Base-by-base conservation (phyloP, 2,888 invertebrate genomes). In the Lapara coniferarum region DNA sequence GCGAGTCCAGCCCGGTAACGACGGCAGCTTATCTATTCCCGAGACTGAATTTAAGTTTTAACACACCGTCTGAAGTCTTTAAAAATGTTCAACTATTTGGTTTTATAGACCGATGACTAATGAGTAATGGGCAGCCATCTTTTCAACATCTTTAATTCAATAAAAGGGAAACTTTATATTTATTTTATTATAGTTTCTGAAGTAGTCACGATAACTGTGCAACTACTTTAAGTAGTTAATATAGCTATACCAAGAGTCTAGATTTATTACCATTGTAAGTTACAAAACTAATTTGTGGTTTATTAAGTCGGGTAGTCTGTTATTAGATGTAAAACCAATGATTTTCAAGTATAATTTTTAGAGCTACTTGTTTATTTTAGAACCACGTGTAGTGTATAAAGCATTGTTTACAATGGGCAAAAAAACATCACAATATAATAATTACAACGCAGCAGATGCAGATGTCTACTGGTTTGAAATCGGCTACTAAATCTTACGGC, bases 1-100 rank as follows among this genome's bases (percentile, higher is more conserved):
- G 72, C 78, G 83, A 85, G 82, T 89, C 82, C 83, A 83, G 83
- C 77, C 83, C 76, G 71, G 87, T 85, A 86, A 85, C 83, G 84
- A 86, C 77, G 80, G 72, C 72, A 81, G 83, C 83, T 88, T 87
- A 87, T 86, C 83, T 82, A 51, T 69, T 70, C 16, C 37, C 67
- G 19, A 57, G 63, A 14, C 70, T 68, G 59, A 71, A 68, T 73
- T 72, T 69, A 72, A 73, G 68, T 72, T 71, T 73, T 68, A 71
- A 68, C 66, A 70, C 70, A 70, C 70, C 66, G 66, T 57, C 25
- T 37, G 53, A 56, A 68, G 58, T 44, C 37, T 59, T n/a, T 49
- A 57, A 13, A 69, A 56, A 70, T 70, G 59, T 66, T 71, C 58
- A 66, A 72, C 69, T 72, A 66, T 44, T 74, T 69, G 69, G 72